Evolutionary conservation across 2,797 vertebrate genomes (phyloP), one percentile per base, ranked within the genome.

Genomic region (Neomorphus geoffroyi): DNA sequence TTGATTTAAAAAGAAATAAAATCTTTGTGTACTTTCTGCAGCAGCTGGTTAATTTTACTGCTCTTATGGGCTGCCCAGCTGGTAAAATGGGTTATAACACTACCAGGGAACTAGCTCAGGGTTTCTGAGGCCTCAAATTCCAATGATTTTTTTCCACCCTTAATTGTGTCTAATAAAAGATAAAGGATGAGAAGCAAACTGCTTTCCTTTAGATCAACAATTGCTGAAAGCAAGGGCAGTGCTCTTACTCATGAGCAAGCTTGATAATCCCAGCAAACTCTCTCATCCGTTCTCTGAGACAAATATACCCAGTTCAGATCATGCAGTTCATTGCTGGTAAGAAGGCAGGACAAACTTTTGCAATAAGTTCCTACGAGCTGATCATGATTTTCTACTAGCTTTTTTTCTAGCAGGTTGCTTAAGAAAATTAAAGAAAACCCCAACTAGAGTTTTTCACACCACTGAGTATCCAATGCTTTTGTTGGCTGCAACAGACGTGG

Each of bases 171-270:
- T 71, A 95, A 93, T 66, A 92, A 80, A 90, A 93, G 66, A 88
- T 45, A 77, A 93, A 82, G 18, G 11, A 27, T 71, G 67, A 75
- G 72, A 83, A 83, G 24, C 27, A 56, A 83, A 53, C 9, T 89
- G 39, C 62, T 91, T 82, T 51, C 74, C 35, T 77, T 66, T 73
- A 70, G 83, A 48, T 21, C 62, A 73, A 82, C 2, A 0, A 37
- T 4, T 85, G 80, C 80, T 94, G 86, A 80, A 77, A 93, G 64
- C 74, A 87, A 89, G 66, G 90, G 80, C 93, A 93, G 56, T 82
- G 88, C 82, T 86, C 58, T 96, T 86, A 95, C 86, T 94, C 93
- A 94, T 26, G 61, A 69, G 37, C 69, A 87, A 83, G 43, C 27
- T 64, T 65, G 43, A 56, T 86, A 90, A 92, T 81, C 58, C 83